phyloP scores from a whole-genome alignment of 2,888 invertebrate genomes.

The Conus canariensis region DNA sequence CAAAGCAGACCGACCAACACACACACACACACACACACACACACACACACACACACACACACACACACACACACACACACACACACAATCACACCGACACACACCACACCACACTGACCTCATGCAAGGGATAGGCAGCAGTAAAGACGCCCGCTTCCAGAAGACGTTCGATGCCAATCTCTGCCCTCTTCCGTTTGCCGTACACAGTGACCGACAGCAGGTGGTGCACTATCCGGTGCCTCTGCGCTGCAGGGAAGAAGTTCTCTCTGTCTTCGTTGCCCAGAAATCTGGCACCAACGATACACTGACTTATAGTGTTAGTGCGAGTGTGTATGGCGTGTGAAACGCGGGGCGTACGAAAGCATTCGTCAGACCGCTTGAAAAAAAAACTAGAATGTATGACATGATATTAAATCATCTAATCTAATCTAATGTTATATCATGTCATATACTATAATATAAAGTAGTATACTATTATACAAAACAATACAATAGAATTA shows the following conservation, averaged over 20 bases:
- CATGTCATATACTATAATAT: no score
- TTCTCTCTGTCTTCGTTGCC: constrained; percentile 80
- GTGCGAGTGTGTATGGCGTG: no score
- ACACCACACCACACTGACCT: constrained; percentile 75
- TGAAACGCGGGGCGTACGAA: no score
- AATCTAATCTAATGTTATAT: no score
- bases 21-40: background rate
- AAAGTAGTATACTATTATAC: no score
- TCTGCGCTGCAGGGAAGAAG: constrained; percentile 81
- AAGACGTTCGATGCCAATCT: constrained; percentile 82
- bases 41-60: constrained; percentile 8
- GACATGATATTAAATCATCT: no score
- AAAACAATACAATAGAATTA: no score
- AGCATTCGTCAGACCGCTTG: no score
- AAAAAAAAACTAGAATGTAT: no score
- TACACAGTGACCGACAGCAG: constrained; percentile 81
- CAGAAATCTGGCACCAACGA: constrained; percentile 78
- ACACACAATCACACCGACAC: background rate
- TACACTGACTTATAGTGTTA: no score
- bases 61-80: background rate
- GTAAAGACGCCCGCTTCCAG: constrained; percentile 81
- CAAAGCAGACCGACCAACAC: background rate
- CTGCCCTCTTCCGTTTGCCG: constrained; percentile 81
- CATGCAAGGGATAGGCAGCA: constrained; percentile 82
- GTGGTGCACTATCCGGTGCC: constrained; percentile 81